Percentiles rank a stretch among this genome's conserved stretches.
These are phyloP conservation scores for Mystacornis crossleyi DNA, from an alignment of 2,113 vertebrate genomes.

Conservation along the genomic window DNA sequence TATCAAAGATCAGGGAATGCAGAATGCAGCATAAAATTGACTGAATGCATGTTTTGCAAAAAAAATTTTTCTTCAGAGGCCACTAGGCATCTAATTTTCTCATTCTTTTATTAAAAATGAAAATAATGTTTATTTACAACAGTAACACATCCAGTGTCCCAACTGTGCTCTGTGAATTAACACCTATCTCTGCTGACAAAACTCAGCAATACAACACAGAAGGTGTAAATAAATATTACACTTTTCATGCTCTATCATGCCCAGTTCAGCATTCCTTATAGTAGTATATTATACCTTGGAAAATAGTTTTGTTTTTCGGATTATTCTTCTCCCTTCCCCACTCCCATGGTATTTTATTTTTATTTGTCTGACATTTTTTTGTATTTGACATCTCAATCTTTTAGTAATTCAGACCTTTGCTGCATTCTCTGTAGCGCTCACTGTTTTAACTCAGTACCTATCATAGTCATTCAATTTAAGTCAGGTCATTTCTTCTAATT, in stretches of 20 bases:
- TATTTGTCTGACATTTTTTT: neutral
- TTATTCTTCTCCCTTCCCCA: fast-evolving
- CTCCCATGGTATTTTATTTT: neutral
- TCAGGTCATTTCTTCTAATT: neutral
- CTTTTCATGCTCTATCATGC: neutral
- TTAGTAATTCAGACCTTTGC: neutral
- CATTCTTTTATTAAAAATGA: neutral
- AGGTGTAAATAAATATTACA: conserved; percentile 25
- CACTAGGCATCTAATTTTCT: neutral
- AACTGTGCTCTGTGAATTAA: neutral
- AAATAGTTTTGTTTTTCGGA: neutral
- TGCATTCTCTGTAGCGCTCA: neutral
- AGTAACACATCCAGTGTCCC: neutral
- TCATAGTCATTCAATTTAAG: neutral
- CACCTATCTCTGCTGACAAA: neutral
- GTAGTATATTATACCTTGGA: neutral
- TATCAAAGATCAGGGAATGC: neutral
- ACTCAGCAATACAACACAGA: neutral
- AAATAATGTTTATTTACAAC: neutral
- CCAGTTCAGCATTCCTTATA: neutral
- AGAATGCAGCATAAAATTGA: neutral
- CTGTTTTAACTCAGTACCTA: neutral
- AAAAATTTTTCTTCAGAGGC: neutral
- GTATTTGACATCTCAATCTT: neutral
- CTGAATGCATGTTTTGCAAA: neutral